A percentile compares a stretch with the other conserved stretches of the same genome.
Conservation (phyloP, 2,113 vertebrate species). For the Erpornis zantholeuca region DNA sequence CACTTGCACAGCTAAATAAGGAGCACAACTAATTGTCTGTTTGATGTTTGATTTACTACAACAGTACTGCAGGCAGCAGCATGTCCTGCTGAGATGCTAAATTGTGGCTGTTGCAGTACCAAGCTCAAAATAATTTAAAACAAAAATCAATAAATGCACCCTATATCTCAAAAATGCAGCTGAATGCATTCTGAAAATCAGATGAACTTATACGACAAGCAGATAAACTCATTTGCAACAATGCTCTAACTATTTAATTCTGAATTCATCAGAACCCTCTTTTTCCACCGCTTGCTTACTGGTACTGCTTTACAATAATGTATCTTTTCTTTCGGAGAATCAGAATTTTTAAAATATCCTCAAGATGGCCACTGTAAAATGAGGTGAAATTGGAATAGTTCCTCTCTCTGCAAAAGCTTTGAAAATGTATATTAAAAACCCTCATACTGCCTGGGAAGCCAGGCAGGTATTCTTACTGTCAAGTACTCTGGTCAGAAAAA, state of each 20-base stretch:
- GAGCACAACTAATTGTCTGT: background rate
- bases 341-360: background rate
- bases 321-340: background rate
- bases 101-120: background rate
- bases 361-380: background rate
- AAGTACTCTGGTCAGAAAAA: background rate
- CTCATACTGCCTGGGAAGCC: background rate
- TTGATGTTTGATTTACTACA: background rate
- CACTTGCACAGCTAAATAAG: background rate
- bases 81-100: background rate
- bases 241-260: background rate
- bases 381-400: background rate
- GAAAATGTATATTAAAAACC: background rate
- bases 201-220: background rate
- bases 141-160: conserved; percentile 3
- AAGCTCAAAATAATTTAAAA: conserved; percentile 15
- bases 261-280: background rate
- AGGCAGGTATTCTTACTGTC: background rate
- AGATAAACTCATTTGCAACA: background rate
- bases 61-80: background rate
- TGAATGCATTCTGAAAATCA: background rate
- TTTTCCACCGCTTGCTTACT: background rate
- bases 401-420: background rate
- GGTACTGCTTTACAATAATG: background rate
- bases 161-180: background rate